Base-by-base conservation (phyloP, 2,888 invertebrate species). In the Panzeria rudis region DNA sequence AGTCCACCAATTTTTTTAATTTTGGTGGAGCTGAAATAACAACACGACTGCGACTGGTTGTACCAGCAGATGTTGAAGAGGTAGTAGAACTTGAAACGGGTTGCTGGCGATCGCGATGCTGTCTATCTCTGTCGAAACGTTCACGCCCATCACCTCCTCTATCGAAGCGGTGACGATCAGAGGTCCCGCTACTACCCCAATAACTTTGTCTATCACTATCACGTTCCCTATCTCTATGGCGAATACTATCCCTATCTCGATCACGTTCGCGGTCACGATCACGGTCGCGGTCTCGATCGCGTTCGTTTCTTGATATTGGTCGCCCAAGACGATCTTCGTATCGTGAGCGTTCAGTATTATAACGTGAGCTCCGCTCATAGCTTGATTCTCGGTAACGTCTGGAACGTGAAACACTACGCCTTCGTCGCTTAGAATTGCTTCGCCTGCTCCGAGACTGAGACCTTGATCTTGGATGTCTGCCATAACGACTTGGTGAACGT, bases 21-120 rank as follows among this genome's bases (percentile, higher is more conserved):
- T 92, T 92, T 38, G 92, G 92, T 29, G 92, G 92, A 56, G 92
- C 92, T 35, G 92, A 92, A 62, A 92, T 92, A 62, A 92, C 91
- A 69, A 92, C 89, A 15, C 91, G 89, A 56, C 91, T 92, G 8
- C 92, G 89, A 83, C 75, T 88, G 32, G 75, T 86, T 9, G 87
- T 85, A 54, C 78, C 76, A 4, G 86, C 76, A 23, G 81, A 82
- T 25, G 79, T 62, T 38, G 85, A 66, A 38, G 78, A 77, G 32
- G 59, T 76, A 56, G 68, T 62, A 50, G 59, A 64, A 75, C 62
- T 66, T 62, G 35, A 75, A 68, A 32, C 52, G 47, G 72, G 41
- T 20, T 79, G 75, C 41, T 86, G 68, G 15, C 83, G 87, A 61
- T 87, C 86, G 8, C 86, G 86, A 59, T 88, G 56, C 59, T 83